Evolutionary conservation across 2,797 vertebrate genomes (phyloP).

Genomic region (Chelidonichthys spinosus): DNA sequence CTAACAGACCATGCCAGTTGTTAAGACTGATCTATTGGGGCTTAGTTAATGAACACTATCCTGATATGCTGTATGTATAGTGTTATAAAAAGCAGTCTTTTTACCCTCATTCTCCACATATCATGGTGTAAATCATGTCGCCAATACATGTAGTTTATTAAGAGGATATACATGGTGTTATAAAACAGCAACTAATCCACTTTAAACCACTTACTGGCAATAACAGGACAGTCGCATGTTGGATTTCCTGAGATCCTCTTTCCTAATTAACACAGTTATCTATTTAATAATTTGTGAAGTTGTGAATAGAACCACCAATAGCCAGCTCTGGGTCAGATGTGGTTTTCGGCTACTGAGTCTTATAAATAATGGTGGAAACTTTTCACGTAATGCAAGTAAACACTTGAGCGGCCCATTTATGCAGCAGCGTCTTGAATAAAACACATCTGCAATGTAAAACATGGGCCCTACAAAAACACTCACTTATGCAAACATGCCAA

Average conservation of each 20-base stretch:
- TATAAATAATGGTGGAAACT: constrained; percentile 1
- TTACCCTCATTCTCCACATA: background rate
- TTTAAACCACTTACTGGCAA: background rate
- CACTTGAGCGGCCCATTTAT: background rate
- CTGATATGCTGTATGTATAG: background rate
- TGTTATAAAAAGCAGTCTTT: background rate
- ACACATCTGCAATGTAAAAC: constrained; percentile 15
- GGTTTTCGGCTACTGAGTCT: constrained; percentile 1
- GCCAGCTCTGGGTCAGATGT: background rate
- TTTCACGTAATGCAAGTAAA: constrained; percentile 28
- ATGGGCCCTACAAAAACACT: constrained; percentile 6
- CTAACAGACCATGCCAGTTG: background rate
- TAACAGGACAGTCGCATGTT: background rate
- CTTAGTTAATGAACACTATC: background rate
- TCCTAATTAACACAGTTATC: background rate
- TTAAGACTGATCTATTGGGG: background rate
- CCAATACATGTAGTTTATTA: background rate
- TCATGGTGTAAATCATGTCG: background rate
- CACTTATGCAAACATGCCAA: background rate
- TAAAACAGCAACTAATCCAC: no score
- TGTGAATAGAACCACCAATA: background rate
- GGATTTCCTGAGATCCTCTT: background rate
- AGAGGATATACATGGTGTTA: no score
- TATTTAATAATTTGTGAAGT: background rate
- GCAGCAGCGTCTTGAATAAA: constrained; percentile 29